Evolutionary conservation across 2,797 vertebrate species (phyloP), one percentile per base, ranked within the genome.

Genomic region (Selene dorsalis): DNA sequence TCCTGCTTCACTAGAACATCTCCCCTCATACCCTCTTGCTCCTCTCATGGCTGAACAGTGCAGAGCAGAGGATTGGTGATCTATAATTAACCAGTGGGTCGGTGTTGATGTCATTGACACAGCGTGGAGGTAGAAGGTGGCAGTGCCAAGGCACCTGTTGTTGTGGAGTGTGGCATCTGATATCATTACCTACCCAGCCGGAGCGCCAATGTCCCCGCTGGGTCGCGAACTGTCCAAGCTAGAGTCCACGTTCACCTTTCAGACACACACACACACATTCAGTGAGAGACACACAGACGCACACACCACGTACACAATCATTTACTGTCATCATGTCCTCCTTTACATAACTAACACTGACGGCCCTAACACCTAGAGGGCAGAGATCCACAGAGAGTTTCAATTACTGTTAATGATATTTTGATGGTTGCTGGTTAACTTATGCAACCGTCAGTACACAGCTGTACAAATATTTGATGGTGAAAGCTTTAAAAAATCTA

Each of bases 71-170:
- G 96, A 96, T 93, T 94, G 93, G 94, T 96, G 96, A 96, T 97
- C 97, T 97, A 97, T 99, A 98, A 99, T 99, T 99, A 99, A 97
- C 96, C 95, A 93, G 76, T 93, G 96, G 96, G 95, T 97, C 95
- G 95, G 96, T 96, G 96, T 96, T 98, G 97, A 98, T 98, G 97
- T 99, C 98, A 98, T 97, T 96, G 95, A 96, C 97, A 93, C 97
- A 98, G 98, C 97, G 91, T 96, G 97, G 97, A 96, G 96, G 95
- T 96, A 96, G 96, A 97, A 90, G 95, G 94, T 95, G 95, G 95
- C 96, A 94, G 93, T 96, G 97, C 97, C 97, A 98, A 98, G 96
- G 97, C 98, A 99, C 98, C 98, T 99, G 98, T 99, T 99, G 98
- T 99, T 98, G 96, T 97, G 96, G 95, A 97, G 96, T 89, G 93